Conservation (phyloP, 1,140 invertebrate genomes). For the Apis cerana region DNA sequence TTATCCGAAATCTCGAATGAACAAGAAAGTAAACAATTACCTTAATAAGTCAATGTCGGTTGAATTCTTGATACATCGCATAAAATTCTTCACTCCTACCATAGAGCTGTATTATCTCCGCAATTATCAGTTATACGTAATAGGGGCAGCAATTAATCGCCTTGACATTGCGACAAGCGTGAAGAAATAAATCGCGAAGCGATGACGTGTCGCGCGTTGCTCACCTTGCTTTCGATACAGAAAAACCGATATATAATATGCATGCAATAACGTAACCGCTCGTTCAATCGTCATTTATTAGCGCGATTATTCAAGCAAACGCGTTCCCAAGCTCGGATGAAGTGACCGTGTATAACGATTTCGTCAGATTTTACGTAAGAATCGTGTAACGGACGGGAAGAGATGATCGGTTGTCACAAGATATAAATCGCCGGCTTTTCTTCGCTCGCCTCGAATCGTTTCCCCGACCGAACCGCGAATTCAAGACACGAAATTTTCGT, state of each 20-base stretch:
- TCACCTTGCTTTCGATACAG: constrained; percentile 59
- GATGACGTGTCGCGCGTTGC: constrained; percentile 11
- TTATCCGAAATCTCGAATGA: too few relatives aligned
- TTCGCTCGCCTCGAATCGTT: neutral
- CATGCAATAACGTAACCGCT: neutral
- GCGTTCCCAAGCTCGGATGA: constrained; percentile 24
- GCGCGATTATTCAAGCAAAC: neutral
- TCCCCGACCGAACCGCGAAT: neutral
- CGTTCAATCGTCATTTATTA: constrained; percentile 22
- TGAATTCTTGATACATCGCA: too few relatives aligned
- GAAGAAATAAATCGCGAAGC: constrained; percentile 43
- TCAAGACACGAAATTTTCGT: constrained; percentile 25
- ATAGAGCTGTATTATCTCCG: too few relatives aligned
- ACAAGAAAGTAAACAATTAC: too few relatives aligned
- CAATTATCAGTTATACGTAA: too few relatives aligned
- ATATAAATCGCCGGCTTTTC: neutral
- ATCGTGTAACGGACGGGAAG: neutral
- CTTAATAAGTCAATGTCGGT: too few relatives aligned
- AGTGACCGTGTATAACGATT: constrained; percentile 41
- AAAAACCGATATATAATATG: constrained; percentile 14
- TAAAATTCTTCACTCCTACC: too few relatives aligned
- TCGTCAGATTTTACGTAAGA: constrained; percentile 58
- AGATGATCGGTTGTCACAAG: neutral
- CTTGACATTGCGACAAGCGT: constrained; percentile 54
- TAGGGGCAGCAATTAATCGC: constrained; percentile 26